Base-by-base conservation (phyloP, 1,140 invertebrate genomes). In the Drosophila willistoni region DNA sequence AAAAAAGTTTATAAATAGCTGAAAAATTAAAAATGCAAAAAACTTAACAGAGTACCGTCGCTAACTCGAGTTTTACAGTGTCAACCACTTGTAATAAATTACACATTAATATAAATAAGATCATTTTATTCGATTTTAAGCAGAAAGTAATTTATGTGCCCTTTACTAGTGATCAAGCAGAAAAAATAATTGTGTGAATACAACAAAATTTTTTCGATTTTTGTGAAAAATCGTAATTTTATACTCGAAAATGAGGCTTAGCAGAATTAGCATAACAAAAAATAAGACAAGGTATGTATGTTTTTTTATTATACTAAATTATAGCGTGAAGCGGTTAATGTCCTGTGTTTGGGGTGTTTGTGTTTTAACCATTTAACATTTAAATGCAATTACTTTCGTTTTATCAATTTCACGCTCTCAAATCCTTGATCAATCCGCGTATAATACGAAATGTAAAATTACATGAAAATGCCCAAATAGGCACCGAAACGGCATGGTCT, bases 381-480 rank as follows among this genome's bases (percentile, higher is more conserved):
- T 34, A 64, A 63, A 63, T 61, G 64, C 39, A 54, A 22, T 25
- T 29, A 12, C 22, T 47, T 29, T 63, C 17, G 39, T 29, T 44
- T 22, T 13, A 54, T 61, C 36, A 22, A 51, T 63, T 39, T 56
- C 77, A 86, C 69, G 73, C 39, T 10, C 71, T 34, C 7, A 61
- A 73, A 13, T 87, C 79, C 59, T 79, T 83, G 2, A 78, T 36
- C 36, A 87, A n/a, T 2, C 70, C 55, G 13, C 86, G 83, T 1
- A 90, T 29, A 17, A 79, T 59, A 7, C 80, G 72, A 63, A 90
- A 91, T 0, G 90, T 87, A 4, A 91, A 70, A 65, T 90, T 91
- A 59, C 90, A 91, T 3, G 90, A 90, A 9, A 91, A 80, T 0
- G 82, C 78, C 91, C 91, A 92, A 2, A 69, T 69, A 1, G 85